phyloP scores from a whole-genome alignment of 30 jellyfish, hydroid and myxozoan genomes.

The Rhopilema esculentum region DNA sequence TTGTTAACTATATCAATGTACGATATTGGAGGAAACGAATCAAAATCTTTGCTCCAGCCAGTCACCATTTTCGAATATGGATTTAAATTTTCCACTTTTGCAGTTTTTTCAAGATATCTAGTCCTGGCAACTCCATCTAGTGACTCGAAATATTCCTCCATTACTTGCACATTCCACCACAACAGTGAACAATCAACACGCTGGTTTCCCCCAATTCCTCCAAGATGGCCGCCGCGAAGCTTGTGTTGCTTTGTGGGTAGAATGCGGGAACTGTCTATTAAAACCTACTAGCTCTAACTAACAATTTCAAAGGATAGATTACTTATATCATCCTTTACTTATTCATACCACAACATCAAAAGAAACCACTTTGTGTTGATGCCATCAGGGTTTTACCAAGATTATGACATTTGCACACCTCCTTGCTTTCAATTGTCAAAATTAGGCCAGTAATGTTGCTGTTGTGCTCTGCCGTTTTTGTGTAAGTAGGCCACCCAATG shows the following conservation, averaged over 20 bases:
- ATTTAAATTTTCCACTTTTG: neutral
- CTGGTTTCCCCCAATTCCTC: neutral
- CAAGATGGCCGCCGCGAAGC: neutral
- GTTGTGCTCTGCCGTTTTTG: too few species aligned
- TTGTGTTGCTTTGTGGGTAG: neutral
- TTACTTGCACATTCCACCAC: neutral
- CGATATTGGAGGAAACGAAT: neutral
- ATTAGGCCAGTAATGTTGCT: too few species aligned
- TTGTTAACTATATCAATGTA: constrained; percentile 8
- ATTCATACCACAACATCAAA: too few species aligned
- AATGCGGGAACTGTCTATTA: neutral
- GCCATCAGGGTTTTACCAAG: too few species aligned
- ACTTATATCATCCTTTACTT: too few species aligned
- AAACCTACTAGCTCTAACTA: too few species aligned
- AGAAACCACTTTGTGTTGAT: too few species aligned
- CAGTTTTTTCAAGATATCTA: constrained; percentile 10
- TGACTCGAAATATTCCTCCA: neutral
- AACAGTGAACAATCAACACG: neutral
- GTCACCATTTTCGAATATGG: neutral
- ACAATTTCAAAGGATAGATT: too few species aligned
- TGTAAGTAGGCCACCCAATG: too few species aligned
- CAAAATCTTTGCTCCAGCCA: neutral
- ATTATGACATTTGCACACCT: too few species aligned
- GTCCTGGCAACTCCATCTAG: constrained; percentile 12
- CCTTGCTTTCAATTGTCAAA: too few species aligned